These are phyloP conservation scores for Agapostemon virescens DNA, from an alignment of 2,888 invertebrate genomes.

Conservation along the genomic window DNA sequence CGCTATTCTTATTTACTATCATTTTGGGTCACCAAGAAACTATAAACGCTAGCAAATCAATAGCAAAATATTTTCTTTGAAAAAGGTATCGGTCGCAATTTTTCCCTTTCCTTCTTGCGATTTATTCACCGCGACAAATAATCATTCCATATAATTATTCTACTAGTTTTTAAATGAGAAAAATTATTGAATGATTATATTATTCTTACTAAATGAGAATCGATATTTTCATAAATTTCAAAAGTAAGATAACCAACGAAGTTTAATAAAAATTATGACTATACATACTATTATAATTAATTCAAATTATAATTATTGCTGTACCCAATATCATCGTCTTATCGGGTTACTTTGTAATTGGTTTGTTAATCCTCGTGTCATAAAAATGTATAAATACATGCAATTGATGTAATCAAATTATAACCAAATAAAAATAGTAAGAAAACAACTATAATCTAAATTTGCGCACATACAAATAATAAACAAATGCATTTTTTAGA, in stretches of 20 bases:
- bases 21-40: background rate
- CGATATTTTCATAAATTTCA: background rate
- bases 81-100: too few relatives aligned
- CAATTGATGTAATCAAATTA: background rate
- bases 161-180: background rate
- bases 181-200: background rate
- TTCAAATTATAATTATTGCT: background rate
- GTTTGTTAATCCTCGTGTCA: background rate
- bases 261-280: background rate
- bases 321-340: background rate
- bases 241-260: background rate
- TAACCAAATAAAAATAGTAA: background rate
- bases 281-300: background rate
- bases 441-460: background rate
- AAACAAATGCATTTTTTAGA: background rate
- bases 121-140: too few relatives aligned
- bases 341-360: background rate
- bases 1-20: conserved; percentile 26
- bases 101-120: background rate
- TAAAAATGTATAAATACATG: background rate
- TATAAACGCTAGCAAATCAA: conserved; percentile 25
- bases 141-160: background rate
- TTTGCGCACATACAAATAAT: background rate
- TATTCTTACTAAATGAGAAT: too few relatives aligned
- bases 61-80: conserved; percentile 1